Evolutionary conservation across 2,888 invertebrate genomes (phyloP).

Genomic region (Lathronympha strigana): DNA sequence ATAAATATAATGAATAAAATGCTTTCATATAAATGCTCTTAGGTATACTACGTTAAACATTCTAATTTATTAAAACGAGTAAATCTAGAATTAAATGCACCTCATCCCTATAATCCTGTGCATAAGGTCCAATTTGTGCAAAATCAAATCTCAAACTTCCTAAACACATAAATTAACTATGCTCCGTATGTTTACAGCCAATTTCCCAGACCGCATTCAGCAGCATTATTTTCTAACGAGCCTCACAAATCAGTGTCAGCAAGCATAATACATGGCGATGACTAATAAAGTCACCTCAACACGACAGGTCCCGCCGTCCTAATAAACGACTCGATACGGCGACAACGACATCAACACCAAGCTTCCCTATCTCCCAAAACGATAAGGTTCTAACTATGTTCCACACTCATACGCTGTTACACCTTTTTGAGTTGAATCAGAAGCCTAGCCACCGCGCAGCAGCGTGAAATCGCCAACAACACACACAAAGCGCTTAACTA

Average conservation of each 20-base stretch:
- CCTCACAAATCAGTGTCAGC: constrained; percentile 37
- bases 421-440: background rate
- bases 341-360: constrained; percentile 59
- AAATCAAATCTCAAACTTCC: background rate
- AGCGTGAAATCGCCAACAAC: constrained; percentile 74
- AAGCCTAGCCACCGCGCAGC: constrained; percentile 55
- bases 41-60: no score
- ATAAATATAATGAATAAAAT: no score
- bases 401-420: constrained; percentile 9
- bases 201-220: constrained; percentile 33
- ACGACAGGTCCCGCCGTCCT: constrained; percentile 72
- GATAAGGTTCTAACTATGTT: constrained; percentile 11
- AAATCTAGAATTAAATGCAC: no score
- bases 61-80: no score
- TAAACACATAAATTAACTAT: constrained; percentile 5
- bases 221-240: constrained; percentile 37
- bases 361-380: background rate
- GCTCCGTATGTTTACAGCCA: constrained; percentile 22
- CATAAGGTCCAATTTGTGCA: background rate
- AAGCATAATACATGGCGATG: constrained; percentile 54
- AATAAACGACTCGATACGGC: constrained; percentile 77
- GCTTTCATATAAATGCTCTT: no score
- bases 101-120: background rate
- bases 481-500: constrained; percentile 72
- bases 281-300: constrained; percentile 71